Base-by-base conservation (phyloP, 2,888 invertebrate genomes). In the Malacosoma neustria region DNA sequence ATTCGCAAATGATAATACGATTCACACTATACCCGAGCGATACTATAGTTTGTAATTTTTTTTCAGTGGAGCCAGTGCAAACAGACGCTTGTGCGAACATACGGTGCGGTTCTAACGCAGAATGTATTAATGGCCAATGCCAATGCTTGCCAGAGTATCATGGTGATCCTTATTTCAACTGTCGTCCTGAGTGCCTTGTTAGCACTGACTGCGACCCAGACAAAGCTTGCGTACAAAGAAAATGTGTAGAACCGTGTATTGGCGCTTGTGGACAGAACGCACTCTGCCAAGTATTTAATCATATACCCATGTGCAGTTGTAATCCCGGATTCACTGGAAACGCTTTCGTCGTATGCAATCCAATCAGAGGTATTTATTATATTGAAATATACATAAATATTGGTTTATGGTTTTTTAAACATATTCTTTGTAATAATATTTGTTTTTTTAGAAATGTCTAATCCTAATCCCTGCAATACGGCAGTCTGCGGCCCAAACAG, bases 171-270 rank as follows among this genome's bases (percentile, higher is more conserved):
- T 91, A 90, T 58, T 81, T 88, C 37, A 90, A 89, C 39, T 94
- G 94, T 59, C 87, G 93, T 39, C 94, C 94, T 1, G 94, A 94
- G 74, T 94, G 94, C 71, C 87, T 93, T 12, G 87, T 90, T 35
- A 94, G 92, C 64, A 89, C 89, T 1, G 94, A 94, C 48, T 94
- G 94, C 62, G 75, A 89, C 0, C 70, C 87, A 41, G 80, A 88
- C 50, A 89, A 87, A 54, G 91, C 94, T 35, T 96, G 95, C 61
- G 82, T 92, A 29, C 89, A 89, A 61, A 90, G 89, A 57, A 93
- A 93, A 75, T 94, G 94, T 64, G 67, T 87, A 4, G 90, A 94
- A 64, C 93, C 94, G 4, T 94, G 94, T 52, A 80, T 87, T 30
- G 90, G 90, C 40, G 90, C 90, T 11, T 92, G 94, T 71, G 93